Evolutionary conservation across 2,113 vertebrate genomes (phyloP).

Genomic region (Pleuronectes platessa): DNA sequence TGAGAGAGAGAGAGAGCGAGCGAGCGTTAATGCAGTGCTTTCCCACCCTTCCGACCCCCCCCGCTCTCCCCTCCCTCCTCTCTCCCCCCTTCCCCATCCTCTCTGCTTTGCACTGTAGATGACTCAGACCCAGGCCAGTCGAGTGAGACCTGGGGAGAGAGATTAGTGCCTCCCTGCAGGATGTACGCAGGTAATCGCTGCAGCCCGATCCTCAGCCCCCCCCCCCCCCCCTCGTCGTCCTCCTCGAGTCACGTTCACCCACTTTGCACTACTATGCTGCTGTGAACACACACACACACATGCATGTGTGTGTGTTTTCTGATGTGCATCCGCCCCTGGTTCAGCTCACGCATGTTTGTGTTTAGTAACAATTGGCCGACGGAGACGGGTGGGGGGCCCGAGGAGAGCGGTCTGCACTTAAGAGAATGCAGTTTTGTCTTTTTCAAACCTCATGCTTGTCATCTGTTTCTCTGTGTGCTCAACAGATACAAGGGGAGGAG

Average conservation of each 20-base stretch:
- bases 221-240: slow-evolving; percentile 17
- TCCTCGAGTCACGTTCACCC: slow-evolving; percentile 42
- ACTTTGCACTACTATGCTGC: slow-evolving; percentile 45
- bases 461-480: slow-evolving; percentile 62
- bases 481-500: slow-evolving; percentile 75
- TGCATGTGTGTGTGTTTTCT: slow-evolving; percentile 68
- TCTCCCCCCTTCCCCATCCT: slow-evolving; percentile 77
- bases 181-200: slow-evolving; percentile 91
- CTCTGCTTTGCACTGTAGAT: slow-evolving; percentile 91
- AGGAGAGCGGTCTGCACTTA: slow-evolving; percentile 46
- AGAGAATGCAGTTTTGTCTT: slow-evolving; percentile 56
- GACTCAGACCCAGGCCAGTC: slow-evolving; percentile 90
- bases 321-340: slow-evolving; percentile 60
- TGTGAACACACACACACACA: slow-evolving; percentile 49
- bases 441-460: slow-evolving; percentile 72
- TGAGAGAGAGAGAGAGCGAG: slow-evolving; percentile 50
- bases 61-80: slow-evolving; percentile 59
- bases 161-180: slow-evolving; percentile 91
- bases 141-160: slow-evolving; percentile 88
- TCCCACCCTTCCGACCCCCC: slow-evolving; percentile 66
- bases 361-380: slow-evolving; percentile 30
- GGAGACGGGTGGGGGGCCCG: slow-evolving; percentile 1
- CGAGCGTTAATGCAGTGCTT: slow-evolving; percentile 81
- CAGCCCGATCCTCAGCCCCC: slow-evolving; percentile 57
- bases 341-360: slow-evolving; percentile 74